Base-by-base conservation (phyloP, 1,140 invertebrate species). In the Aleiodes sp. region DNA sequence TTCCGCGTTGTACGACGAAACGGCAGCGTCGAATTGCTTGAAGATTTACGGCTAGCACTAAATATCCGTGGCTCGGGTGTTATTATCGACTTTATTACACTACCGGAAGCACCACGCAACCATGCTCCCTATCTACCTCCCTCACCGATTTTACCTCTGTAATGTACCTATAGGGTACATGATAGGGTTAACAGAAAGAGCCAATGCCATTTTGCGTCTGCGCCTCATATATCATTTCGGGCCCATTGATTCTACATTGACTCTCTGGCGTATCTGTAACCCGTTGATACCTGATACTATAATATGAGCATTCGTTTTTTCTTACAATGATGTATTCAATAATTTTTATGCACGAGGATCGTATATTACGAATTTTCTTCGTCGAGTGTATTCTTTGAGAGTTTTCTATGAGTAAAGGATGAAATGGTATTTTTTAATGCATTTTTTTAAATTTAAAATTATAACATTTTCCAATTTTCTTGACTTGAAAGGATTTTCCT, bases 31-130 rank as follows among this genome's bases (percentile, higher is more conserved):
- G 80, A 84, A 81, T 81, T 82, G 75, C 78, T 10, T 29, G 59
- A 68, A 82, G 82, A 84, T 84, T 83, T 84, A 84, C 79, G 82
- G 68, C 79, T 74, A 76, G 73, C 75, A 83, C 80, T 83, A 83
- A 84, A 84, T 84, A 84, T 84, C 78, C 79, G 39, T 75, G 73
- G 66, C 77, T 76, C 72, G 75, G 46, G 78, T 77, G 79, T 83
- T 82, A 84, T 82, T 84, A 83, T 84, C 79, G 79, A 75, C 76
- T 82, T 82, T 82, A 81, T 83, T 82, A 80, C 78, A 21, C 46
- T 19, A 52, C 46, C 21, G 46, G 46, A 52, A 24, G 46, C 71
- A 57, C 68, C 63, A 73, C 71, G 76, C 71, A 73, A 76, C 72
- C 73, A 37, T 68, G 14, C 46, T 21, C 16, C 21, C 46, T 43